Evolutionary conservation across 1,140 invertebrate genomes (phyloP).

Genomic region (Chlorops oryzae): DNA sequence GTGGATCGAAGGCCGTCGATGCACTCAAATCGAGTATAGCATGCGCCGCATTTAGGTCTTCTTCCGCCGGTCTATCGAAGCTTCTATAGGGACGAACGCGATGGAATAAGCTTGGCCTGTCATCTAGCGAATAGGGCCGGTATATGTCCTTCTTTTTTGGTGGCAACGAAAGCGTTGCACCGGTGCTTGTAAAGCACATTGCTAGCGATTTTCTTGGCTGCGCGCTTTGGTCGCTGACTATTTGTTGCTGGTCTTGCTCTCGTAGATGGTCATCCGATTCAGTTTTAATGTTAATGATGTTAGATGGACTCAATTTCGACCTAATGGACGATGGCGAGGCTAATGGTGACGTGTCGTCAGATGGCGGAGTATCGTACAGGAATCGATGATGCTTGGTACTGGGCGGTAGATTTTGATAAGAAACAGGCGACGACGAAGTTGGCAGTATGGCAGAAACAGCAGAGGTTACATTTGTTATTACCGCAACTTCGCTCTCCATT

Average conservation of each 20-base stretch:
- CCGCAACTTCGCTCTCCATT: slow-evolving; percentile 51
- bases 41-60: slow-evolving; percentile 76
- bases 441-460: background rate
- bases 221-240: background rate
- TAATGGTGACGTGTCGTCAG: slow-evolving; percentile 39
- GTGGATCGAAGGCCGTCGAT: slow-evolving; percentile 65
- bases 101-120: slow-evolving; percentile 47
- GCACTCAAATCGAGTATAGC: slow-evolving; percentile 81
- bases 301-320: slow-evolving; percentile 22
- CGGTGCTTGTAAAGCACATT: slow-evolving; percentile 78
- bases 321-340: slow-evolving; percentile 29
- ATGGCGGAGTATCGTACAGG: slow-evolving; percentile 43
- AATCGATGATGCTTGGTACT: slow-evolving; percentile 23
- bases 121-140: slow-evolving; percentile 73
- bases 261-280: slow-evolving; percentile 19
- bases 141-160: slow-evolving; percentile 86
- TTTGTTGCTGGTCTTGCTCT: slow-evolving; percentile 12
- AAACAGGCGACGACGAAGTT: slow-evolving; percentile 12
- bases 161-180: slow-evolving; percentile 69
- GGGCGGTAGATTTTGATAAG: background rate
- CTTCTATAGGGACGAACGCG: slow-evolving; percentile 43
- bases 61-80: slow-evolving; percentile 61
- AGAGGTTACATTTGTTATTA: slow-evolving; percentile 47
- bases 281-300: slow-evolving; percentile 31
- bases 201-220: slow-evolving; percentile 56